These are phyloP conservation scores for Pygoscelis antarcticus DNA, from an alignment of 2,113 vertebrate genomes.

Conservation along the genomic window DNA sequence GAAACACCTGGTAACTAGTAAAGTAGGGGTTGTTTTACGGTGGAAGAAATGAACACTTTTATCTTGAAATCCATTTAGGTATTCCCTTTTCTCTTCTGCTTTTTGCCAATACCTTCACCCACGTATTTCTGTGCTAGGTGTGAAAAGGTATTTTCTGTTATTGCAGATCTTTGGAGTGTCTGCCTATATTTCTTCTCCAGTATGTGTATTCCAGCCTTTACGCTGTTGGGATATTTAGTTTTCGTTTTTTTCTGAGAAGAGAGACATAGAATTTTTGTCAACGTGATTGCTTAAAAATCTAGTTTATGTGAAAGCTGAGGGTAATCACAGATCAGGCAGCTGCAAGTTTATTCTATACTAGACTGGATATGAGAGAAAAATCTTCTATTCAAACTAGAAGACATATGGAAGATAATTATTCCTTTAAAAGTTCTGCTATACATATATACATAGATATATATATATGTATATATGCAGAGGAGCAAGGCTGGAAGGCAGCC, in stretches of 20 bases:
- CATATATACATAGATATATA: not conserved
- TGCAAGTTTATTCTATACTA: not conserved
- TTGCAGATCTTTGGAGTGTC: not conserved
- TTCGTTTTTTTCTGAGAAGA: not conserved
- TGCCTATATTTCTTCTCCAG: not conserved
- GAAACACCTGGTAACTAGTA: conserved; percentile 43
- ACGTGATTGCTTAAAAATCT: not conserved
- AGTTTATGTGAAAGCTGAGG: not conserved
- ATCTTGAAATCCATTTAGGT: not conserved
- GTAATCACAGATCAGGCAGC: not conserved
- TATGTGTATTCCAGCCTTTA: not conserved
- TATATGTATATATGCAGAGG: not conserved
- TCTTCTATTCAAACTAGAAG: not conserved
- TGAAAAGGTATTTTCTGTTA: not conserved
- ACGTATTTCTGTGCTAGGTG: not conserved
- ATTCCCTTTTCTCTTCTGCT: not conserved
- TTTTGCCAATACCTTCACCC: not conserved
- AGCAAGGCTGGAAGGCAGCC: conserved; percentile 10
- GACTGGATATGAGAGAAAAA: not conserved
- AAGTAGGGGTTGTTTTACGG: not conserved
- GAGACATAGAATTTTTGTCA: not conserved
- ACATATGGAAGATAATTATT: not conserved
- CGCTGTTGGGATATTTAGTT: not conserved
- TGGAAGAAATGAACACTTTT: not conserved
- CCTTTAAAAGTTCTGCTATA: not conserved